phyloP scores from a whole-genome alignment of 2,113 vertebrate species.

The Pelvicachromis taeniatus region DNA sequence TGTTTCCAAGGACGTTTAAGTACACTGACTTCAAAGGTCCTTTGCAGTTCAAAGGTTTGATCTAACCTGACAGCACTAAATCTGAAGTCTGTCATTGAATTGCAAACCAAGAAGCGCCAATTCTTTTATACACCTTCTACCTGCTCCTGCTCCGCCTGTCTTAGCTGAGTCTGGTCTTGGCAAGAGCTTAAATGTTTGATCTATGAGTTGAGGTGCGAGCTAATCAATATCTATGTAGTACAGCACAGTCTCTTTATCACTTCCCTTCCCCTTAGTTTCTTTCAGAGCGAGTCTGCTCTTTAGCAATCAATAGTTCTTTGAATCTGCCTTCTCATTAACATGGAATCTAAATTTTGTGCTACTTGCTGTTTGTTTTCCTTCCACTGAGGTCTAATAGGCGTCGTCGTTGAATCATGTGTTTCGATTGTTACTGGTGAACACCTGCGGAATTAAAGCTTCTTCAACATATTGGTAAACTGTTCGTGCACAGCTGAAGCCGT shows the following conservation, averaged over 20 bases:
- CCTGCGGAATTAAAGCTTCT: background rate
- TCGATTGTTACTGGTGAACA: background rate
- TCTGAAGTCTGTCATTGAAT: background rate
- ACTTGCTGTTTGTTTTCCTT: background rate
- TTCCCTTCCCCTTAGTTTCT: background rate
- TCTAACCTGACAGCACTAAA: background rate
- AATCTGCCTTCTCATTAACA: background rate
- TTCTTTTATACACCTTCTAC: background rate
- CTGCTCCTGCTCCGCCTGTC: background rate
- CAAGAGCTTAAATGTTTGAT: background rate
- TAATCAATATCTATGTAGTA: conserved; percentile 13
- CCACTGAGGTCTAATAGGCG: background rate
- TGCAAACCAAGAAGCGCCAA: background rate
- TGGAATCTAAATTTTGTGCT: background rate
- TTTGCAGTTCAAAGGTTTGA: conserved; percentile 12
- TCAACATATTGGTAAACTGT: background rate
- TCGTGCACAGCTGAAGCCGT: background rate
- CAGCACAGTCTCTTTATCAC: background rate
- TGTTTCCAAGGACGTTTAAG: background rate
- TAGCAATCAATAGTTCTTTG: background rate
- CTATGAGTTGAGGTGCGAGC: background rate
- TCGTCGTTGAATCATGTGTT: background rate
- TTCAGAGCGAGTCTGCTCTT: background rate
- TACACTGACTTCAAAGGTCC: conserved; percentile 29
- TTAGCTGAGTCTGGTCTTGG: background rate